Evolutionary conservation across 2,888 invertebrate genomes (phyloP), one percentile per base, ranked within the genome.

Genomic region (Folsomia candida): DNA sequence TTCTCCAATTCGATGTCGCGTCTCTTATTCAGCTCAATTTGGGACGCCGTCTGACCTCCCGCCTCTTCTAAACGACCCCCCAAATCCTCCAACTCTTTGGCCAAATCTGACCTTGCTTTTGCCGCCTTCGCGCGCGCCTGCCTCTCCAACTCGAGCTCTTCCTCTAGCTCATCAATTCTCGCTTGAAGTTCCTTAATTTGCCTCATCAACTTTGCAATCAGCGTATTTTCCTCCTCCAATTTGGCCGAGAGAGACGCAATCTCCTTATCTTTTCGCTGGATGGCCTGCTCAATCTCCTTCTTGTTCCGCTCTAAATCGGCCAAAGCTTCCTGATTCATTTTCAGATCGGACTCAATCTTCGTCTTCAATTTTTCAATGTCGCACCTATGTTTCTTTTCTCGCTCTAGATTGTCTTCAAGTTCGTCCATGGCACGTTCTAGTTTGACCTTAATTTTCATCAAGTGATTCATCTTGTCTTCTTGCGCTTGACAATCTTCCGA

Each of bases 211-310:
- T 97, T 96, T 86, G 94, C 92, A 82, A 99, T 97, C 82, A 96
- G 89, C 80, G 93, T 93, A 86, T 97, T 97, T 87, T 99, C 99
- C 85, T 99, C 99, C 87, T 99, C 99, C 81, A 99, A 89, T 87
- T 97, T 97, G 86, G 94, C 93, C 82, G 93, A 92, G 82, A 99
- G 88, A 78, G 93, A 92, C 72, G 92, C 92, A 85, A 99, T 90
- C 87, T 99, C 99, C 88, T 94, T 94, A 88, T 99, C 99, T 88
- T 98, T 99, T 87, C 97, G 94, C 87, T 95, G 95, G 84, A 97
- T 91, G 85, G 94, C 93, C 86, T 95, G 95, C 85, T 97, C 97
- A 82, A 97, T 88, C 86, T 97, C 97, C 87, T 95, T 95, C 87
- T 96, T 96, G 89, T 96, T 95, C 85, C 96, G 93, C 86, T 95